These are phyloP conservation scores for Theretra japonica DNA, from an alignment of 2,888 invertebrate genomes.

Conservation along the genomic window DNA sequence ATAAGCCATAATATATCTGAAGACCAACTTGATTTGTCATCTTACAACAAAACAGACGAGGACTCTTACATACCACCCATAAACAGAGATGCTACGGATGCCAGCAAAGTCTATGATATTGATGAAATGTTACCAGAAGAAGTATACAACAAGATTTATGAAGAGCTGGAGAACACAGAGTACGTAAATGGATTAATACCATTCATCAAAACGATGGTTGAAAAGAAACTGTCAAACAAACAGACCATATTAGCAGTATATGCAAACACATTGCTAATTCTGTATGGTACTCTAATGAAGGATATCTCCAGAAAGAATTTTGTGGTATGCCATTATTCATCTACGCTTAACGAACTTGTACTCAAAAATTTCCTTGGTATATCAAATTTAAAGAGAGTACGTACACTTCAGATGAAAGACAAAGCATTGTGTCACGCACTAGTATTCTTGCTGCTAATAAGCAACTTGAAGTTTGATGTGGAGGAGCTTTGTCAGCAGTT, in stretches of 20 bases:
- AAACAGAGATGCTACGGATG: slow-evolving; percentile 71
- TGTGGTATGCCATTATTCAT: slow-evolving; percentile 55
- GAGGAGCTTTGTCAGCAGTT: slow-evolving; percentile 59
- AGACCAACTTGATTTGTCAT: slow-evolving; percentile 66
- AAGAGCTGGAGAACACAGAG: slow-evolving; percentile 62
- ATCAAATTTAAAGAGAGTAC: slow-evolving; percentile 51
- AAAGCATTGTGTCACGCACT: slow-evolving; percentile 70
- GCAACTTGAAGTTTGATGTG: slow-evolving; percentile 65
- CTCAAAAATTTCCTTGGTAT: slow-evolving; percentile 59
- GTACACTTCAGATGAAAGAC: slow-evolving; percentile 67
- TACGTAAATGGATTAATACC: slow-evolving; percentile 52
- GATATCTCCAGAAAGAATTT: slow-evolving; percentile 63
- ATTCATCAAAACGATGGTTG: slow-evolving; percentile 52
- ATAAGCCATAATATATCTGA: slow-evolving; percentile 70
- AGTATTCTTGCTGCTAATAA: slow-evolving; percentile 68
- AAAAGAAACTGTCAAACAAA: slow-evolving; percentile 47
- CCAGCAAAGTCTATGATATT: slow-evolving; percentile 78
- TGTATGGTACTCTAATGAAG: slow-evolving; percentile 49
- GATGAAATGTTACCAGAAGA: slow-evolving; percentile 70
- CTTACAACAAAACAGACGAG: slow-evolving; percentile 65
- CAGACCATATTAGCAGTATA: slow-evolving; percentile 63
- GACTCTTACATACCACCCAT: slow-evolving; percentile 81
- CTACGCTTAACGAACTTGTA: slow-evolving; percentile 64
- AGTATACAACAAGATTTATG: slow-evolving; percentile 64
- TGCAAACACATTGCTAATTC: slow-evolving; percentile 58